Conservation (phyloP, 2,888 invertebrate species). For the Cepaea hortensis region DNA sequence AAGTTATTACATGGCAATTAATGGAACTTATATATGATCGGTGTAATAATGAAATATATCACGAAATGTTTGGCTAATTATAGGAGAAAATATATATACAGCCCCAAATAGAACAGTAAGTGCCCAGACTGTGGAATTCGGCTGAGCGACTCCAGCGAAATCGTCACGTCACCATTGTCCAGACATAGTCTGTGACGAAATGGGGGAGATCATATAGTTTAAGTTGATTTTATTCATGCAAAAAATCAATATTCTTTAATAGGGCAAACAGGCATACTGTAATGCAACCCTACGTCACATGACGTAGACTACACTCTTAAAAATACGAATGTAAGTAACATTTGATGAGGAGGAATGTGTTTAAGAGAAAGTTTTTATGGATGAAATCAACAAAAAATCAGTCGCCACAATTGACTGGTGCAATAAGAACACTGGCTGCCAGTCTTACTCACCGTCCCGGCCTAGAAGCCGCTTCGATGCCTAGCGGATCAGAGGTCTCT, state of each 20-base stretch:
- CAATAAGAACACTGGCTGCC: conserved; percentile 3
- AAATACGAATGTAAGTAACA: too few species aligned
- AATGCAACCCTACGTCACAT: too few species aligned
- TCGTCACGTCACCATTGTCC: too few species aligned
- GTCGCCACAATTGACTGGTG: not conserved
- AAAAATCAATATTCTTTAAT: not conserved
- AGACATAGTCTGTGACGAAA: not conserved
- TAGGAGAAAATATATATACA: not conserved
- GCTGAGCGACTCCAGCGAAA: not conserved
- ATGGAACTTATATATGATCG: too few species aligned
- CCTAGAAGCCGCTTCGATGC: not conserved
- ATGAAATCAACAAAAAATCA: not conserved
- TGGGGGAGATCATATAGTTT: too few species aligned
- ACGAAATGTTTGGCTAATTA: too few species aligned
- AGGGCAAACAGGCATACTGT: not conserved
- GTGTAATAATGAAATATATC: too few species aligned
- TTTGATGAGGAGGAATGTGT: too few species aligned
- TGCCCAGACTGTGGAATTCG: not conserved
- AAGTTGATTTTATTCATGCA: not conserved
- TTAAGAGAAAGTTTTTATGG: too few species aligned
- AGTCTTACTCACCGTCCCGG: not conserved
- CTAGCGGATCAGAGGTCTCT: conserved; percentile 23
- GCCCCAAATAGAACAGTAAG: conserved; percentile 5
- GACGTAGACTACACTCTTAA: too few species aligned
- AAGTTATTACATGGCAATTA: not conserved